Conservation (phyloP, 1,140 invertebrate species). For the Listronotus bonariensis region DNA sequence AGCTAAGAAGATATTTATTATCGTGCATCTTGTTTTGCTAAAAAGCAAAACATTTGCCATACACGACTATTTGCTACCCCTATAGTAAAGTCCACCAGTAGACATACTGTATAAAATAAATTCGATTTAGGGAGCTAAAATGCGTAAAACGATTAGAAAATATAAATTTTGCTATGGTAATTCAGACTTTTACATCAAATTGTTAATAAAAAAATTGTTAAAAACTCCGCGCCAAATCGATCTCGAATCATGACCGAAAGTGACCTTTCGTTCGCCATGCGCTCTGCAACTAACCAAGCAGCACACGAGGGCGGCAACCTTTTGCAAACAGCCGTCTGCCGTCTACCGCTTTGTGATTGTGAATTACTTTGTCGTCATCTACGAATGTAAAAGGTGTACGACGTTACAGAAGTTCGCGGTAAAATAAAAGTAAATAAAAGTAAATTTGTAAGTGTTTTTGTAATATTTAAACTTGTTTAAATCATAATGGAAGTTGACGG, state of each 20-base stretch:
- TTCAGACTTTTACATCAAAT: background rate
- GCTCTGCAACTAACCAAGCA: slow-evolving; percentile 34
- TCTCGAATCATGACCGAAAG: slow-evolving; percentile 22
- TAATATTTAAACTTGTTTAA: background rate
- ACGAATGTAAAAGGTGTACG: background rate
- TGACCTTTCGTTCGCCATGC: slow-evolving; percentile 42
- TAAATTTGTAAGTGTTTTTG: background rate
- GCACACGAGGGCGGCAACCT: slow-evolving; percentile 39
- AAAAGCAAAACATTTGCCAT: too few species aligned
- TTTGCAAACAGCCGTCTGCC: slow-evolving; percentile 25
- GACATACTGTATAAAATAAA: too few species aligned
- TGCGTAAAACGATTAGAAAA: too few species aligned
- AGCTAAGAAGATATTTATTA: too few species aligned
- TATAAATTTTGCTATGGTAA: background rate
- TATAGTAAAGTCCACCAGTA: too few species aligned
- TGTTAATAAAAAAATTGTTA: background rate
- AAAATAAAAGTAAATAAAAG: background rate
- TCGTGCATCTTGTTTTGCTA: too few species aligned
- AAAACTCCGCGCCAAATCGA: background rate
- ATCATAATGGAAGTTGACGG: slow-evolving; percentile 41
- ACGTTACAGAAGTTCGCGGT: background rate
- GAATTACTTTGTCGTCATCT: background rate
- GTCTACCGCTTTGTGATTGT: slow-evolving; percentile 7
- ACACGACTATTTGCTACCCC: too few species aligned
- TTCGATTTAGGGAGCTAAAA: too few species aligned